Evolutionary conservation across 1,140 invertebrate species (phyloP).

Genomic region (Drosophila sulfurigaster): DNA sequence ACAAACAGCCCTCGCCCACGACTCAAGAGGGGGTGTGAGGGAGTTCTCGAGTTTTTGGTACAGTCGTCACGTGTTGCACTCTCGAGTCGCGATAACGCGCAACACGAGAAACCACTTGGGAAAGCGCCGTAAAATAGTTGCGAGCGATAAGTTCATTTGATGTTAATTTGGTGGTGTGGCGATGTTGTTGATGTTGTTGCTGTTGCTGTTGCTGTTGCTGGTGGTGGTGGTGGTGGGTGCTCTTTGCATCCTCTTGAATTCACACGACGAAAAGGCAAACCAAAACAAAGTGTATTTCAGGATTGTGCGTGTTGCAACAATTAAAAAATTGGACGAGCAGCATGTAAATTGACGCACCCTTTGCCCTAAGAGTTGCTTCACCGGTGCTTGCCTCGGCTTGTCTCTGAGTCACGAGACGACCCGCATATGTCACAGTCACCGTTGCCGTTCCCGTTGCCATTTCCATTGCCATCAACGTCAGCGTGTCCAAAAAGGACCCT

Average conservation of each 20-base stretch:
- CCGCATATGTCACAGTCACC: slow-evolving; percentile 78
- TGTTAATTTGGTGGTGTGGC: slow-evolving; percentile 69
- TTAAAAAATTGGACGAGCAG: slow-evolving; percentile 63
- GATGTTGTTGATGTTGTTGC: slow-evolving; percentile 8
- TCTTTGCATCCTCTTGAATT: slow-evolving; percentile 52
- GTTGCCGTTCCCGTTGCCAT: slow-evolving; percentile 7
- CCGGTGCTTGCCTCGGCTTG: slow-evolving; percentile 19
- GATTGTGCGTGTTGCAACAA: slow-evolving; percentile 78
- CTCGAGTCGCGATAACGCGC: slow-evolving; percentile 60
- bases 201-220: slow-evolving; percentile 21
- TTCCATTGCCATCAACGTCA: slow-evolving; percentile 14
- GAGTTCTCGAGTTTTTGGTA: slow-evolving; percentile 31
- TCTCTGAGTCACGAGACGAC: slow-evolving; percentile 56
- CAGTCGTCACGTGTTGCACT: slow-evolving; percentile 77
- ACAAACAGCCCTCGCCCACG: slow-evolving; percentile 34
- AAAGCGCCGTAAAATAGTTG: slow-evolving; percentile 81
- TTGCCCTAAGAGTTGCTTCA: slow-evolving; percentile 37
- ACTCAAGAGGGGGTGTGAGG: slow-evolving; percentile 6
- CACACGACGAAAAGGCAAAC: slow-evolving; percentile 78
- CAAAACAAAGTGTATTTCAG: slow-evolving; percentile 63
- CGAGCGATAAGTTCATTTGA: slow-evolving; percentile 80
- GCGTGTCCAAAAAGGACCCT: slow-evolving; percentile 60
- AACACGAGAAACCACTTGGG: slow-evolving; percentile 80
- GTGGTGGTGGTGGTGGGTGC: slow-evolving; percentile 51
- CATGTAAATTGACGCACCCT: slow-evolving; percentile 79